Evolutionary conservation across 2,797 vertebrate genomes (phyloP).

Genomic region (Psittacula derbiana): DNA sequence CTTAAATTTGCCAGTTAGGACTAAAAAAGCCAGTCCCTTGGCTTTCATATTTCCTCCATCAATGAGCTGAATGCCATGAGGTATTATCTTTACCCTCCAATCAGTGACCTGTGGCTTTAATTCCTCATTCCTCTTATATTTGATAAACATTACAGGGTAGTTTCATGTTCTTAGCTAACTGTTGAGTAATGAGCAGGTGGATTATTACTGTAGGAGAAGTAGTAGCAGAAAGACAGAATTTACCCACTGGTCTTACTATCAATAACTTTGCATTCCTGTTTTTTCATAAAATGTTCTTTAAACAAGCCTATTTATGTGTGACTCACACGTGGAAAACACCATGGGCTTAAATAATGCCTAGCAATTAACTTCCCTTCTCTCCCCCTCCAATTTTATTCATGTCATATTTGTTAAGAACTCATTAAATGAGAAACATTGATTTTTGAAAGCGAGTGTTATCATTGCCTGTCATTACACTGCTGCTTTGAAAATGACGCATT

Average conservation of each 20-base stretch:
- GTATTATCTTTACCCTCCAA: background rate
- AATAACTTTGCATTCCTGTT: background rate
- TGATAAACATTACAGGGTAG: background rate
- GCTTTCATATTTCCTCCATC: background rate
- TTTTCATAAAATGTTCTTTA: constrained; percentile 2
- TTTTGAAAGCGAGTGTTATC: background rate
- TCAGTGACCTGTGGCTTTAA: background rate
- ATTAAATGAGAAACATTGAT: background rate
- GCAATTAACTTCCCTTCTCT: background rate
- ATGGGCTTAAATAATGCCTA: background rate
- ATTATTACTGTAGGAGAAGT: background rate
- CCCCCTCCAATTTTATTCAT: background rate
- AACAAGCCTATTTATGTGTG: background rate
- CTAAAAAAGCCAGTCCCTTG: background rate
- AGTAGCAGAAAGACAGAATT: background rate
- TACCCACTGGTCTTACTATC: background rate
- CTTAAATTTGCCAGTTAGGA: background rate
- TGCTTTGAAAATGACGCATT: background rate
- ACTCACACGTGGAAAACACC: constrained; percentile 16
- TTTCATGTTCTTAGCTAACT: background rate
- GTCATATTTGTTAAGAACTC: background rate
- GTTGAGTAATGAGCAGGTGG: background rate
- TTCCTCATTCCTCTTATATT: background rate
- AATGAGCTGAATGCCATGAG: background rate
- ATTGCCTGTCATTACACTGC: background rate